phyloP scores from a whole-genome alignment of 2,797 vertebrate genomes.

The Pseudomugil gertrudae region DNA sequence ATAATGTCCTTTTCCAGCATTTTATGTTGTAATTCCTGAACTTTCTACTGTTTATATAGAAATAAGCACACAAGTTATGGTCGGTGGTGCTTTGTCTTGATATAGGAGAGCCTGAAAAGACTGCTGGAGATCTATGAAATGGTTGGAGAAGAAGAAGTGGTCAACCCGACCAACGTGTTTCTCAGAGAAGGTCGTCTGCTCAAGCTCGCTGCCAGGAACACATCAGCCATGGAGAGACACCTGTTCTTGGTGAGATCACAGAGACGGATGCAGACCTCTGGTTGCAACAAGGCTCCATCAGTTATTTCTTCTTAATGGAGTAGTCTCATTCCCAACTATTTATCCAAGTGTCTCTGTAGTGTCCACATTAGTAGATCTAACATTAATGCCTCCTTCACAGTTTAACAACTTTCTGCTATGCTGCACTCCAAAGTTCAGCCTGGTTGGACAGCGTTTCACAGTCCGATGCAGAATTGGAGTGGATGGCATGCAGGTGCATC shows the following conservation, averaged over 20 bases:
- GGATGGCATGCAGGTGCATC: conserved; percentile 87
- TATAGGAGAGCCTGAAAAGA: conserved; percentile 87
- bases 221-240: conserved; percentile 86
- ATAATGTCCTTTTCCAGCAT: background rate
- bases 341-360: background rate
- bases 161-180: conserved; percentile 90
- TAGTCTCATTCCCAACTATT: background rate
- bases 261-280: background rate
- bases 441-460: conserved; percentile 87
- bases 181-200: conserved; percentile 89
- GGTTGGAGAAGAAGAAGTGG: conserved; percentile 88
- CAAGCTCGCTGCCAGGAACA: conserved; percentile 89
- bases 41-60: background rate
- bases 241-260: conserved; percentile 85
- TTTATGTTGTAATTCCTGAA: background rate
- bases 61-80: background rate
- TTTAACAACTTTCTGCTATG: conserved; percentile 94
- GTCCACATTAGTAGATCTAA: background rate
- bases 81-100: background rate
- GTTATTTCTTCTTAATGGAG: too few relatives aligned
- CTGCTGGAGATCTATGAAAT: conserved; percentile 91
- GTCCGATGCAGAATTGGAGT: conserved; percentile 86
- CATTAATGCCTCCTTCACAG: conserved; percentile 65
- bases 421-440: conserved; percentile 89
- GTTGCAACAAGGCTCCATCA: background rate